Evolutionary conservation across 2,113 vertebrate genomes (phyloP).

Genomic region (Uropsilus gracilis): DNA sequence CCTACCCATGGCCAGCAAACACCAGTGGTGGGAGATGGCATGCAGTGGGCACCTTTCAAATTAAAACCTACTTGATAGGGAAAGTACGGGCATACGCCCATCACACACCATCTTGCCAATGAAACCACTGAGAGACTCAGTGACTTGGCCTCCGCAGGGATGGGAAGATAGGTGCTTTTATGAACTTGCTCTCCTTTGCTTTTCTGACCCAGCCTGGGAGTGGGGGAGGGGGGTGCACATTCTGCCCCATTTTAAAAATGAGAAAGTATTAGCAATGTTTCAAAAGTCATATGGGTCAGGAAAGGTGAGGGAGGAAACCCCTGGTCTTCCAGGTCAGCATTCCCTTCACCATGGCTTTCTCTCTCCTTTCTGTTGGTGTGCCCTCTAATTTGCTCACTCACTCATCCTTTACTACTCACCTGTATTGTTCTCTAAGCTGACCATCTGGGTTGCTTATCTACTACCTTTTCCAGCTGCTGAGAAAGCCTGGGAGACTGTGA

Average conservation of each 20-base stretch:
- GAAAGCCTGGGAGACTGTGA: neutral
- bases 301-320: too few species aligned
- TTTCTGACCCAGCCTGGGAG: neutral
- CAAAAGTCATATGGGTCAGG: neutral
- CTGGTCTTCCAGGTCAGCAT: neutral
- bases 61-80: neutral
- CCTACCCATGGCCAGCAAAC: neutral
- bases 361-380: too few species aligned
- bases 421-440: neutral
- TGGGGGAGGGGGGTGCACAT: too few species aligned
- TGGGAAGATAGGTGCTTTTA: neutral
- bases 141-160: neutral
- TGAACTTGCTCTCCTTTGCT: too few species aligned
- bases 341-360: accelerated
- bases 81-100: accelerated
- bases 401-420: neutral
- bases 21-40: neutral
- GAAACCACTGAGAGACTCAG: neutral
- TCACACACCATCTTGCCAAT: neutral
- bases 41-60: neutral
- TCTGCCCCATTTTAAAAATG: neutral
- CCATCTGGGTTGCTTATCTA: neutral
- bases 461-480: neutral
- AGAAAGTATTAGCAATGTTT: neutral
- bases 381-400: neutral